These are phyloP conservation scores for Tribolium castaneum DNA, from an alignment of 1,140 invertebrate genomes.

Conservation along the genomic window DNA sequence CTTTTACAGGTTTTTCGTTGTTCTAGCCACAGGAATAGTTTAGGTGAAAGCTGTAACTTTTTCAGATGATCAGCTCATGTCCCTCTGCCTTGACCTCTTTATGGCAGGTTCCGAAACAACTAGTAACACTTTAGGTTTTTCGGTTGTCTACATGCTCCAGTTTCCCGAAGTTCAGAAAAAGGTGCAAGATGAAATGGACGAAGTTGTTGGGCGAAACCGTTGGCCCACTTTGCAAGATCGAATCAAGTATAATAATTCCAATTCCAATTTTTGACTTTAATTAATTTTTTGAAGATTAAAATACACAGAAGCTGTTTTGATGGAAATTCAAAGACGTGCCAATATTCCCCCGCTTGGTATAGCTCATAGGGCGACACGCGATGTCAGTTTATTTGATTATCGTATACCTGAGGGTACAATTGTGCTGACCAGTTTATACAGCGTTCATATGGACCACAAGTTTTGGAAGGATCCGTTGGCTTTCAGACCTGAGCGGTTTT, in stretches of 20 bases:
- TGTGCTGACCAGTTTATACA: slow-evolving; percentile 75
- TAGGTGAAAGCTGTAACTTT: not conserved
- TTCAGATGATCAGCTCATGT: slow-evolving; percentile 73
- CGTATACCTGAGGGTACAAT: slow-evolving; percentile 76
- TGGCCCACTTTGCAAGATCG: slow-evolving; percentile 71
- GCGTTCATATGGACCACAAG: slow-evolving; percentile 73
- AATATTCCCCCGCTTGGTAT: slow-evolving; percentile 70
- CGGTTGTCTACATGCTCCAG: slow-evolving; percentile 73
- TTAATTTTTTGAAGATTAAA: slow-evolving; percentile 65
- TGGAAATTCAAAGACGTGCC: slow-evolving; percentile 69
- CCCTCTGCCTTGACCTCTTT: slow-evolving; percentile 76
- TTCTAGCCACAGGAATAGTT: slow-evolving; percentile 45
- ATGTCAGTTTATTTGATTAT: slow-evolving; percentile 69
- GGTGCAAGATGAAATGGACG: slow-evolving; percentile 77
- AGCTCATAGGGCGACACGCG: slow-evolving; percentile 69
- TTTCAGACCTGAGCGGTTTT: slow-evolving; percentile 80
- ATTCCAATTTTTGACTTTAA: slow-evolving; percentile 37
- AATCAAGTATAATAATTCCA: slow-evolving; percentile 62
- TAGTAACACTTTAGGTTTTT: slow-evolving; percentile 72
- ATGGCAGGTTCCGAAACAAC: slow-evolving; percentile 79
- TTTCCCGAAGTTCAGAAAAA: slow-evolving; percentile 74
- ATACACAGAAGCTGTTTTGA: slow-evolving; percentile 72
- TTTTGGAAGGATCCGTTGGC: slow-evolving; percentile 76
- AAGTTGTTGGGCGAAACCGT: slow-evolving; percentile 70
- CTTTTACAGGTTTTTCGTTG: slow-evolving; percentile 70